Percentiles rank a stretch among this genome's conserved stretches.
Conservation (phyloP, 1,140 invertebrate species). For the Laupala kohalensis region DNA sequence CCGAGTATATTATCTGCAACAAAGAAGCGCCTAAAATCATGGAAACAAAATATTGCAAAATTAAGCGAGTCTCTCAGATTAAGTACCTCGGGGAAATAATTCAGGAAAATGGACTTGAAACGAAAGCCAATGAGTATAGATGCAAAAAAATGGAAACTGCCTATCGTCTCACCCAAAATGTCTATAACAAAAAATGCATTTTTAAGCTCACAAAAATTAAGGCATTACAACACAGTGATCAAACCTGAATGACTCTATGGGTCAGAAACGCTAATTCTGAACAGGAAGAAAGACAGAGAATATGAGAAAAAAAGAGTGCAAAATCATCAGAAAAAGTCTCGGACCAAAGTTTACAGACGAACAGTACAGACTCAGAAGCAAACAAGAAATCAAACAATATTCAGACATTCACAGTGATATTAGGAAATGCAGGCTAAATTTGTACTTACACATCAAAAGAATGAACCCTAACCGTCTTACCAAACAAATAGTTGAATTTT, state of each 20-base stretch:
- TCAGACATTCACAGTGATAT: constrained; percentile 8
- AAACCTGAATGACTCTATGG: constrained; percentile 7
- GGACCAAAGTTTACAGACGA: constrained; percentile 7
- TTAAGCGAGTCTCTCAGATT: neutral
- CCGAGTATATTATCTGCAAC: neutral
- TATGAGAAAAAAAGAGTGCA: neutral
- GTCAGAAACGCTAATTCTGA: constrained; percentile 7
- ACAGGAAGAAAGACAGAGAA: constrained; percentile 3
- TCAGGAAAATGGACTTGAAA: constrained; percentile 8
- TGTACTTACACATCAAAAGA: too few relatives aligned
- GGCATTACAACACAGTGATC: constrained; percentile 6
- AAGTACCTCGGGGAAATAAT: neutral
- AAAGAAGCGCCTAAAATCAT: constrained; percentile 3
- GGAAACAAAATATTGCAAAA: constrained; percentile 3
- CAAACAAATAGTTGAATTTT: too few relatives aligned
- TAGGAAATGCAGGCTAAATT: constrained; percentile 12
- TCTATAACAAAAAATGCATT: constrained; percentile 3
- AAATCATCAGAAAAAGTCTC: constrained; percentile 12
- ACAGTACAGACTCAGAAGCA: constrained; percentile 6
- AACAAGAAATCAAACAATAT: constrained; percentile 10
- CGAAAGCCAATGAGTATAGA: neutral
- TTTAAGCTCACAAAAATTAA: constrained; percentile 7
- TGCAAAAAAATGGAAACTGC: neutral
- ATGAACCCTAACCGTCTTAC: too few relatives aligned
- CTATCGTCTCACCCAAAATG: neutral